phyloP scores from a whole-genome alignment of 2,888 invertebrate species.

The Trachelus stipa region DNA sequence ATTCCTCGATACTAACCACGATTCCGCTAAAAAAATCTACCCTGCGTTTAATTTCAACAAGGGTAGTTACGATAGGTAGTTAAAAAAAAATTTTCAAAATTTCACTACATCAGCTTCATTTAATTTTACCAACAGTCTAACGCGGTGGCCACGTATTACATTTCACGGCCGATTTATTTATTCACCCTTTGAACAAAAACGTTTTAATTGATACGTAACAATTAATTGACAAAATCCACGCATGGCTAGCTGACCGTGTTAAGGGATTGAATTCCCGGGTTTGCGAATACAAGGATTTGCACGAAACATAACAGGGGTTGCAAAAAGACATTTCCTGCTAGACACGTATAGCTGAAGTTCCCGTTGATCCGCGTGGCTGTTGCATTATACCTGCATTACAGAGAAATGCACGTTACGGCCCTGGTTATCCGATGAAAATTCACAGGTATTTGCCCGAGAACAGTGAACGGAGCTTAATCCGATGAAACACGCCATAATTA shows the following conservation, averaged over 20 bases:
- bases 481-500: conserved; percentile 26
- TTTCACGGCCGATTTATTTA: background rate
- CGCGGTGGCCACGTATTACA: background rate
- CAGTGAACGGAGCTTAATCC: conserved; percentile 21
- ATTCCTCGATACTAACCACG: background rate
- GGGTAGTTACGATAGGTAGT: no score
- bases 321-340: background rate
- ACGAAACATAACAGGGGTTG: background rate
- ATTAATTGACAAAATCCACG: conserved; percentile 11
- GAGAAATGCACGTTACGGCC: background rate
- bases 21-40: background rate
- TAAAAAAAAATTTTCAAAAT: no score
- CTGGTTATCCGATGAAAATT: conserved; percentile 12
- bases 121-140: background rate
- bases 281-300: conserved; percentile 8
- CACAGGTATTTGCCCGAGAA: conserved; percentile 21
- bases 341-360: no score
- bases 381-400: background rate
- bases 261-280: background rate
- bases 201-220: conserved; percentile 31
- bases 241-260: conserved; percentile 6
- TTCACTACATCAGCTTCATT: background rate
- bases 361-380: no score
- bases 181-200: conserved; percentile 17
- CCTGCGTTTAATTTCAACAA: background rate